phyloP scores from a whole-genome alignment of 2,888 invertebrate genomes.

The Carpatolechia fugitivella region DNA sequence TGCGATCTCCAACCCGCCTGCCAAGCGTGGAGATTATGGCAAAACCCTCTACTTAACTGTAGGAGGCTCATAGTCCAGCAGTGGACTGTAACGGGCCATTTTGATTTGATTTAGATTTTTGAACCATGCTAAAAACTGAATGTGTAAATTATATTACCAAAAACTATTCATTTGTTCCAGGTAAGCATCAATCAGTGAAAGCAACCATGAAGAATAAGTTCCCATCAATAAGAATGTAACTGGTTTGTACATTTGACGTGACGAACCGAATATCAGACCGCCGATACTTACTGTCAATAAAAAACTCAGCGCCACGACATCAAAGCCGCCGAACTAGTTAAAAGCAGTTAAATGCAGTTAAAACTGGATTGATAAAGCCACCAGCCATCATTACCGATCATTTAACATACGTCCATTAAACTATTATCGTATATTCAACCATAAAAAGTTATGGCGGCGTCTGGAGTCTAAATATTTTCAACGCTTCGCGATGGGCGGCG shows the following conservation, averaged over 20 bases:
- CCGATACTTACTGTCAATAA: conserved; percentile 36
- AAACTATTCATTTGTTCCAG: conserved; percentile 16
- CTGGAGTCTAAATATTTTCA: conserved; percentile 61
- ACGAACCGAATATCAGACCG: not conserved
- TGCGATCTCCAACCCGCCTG: too few species aligned
- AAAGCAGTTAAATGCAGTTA: conserved; percentile 25
- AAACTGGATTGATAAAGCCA: conserved; percentile 49
- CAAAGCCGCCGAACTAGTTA: conserved; percentile 42
- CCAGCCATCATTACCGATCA: conserved; percentile 36
- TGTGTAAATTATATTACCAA: not conserved
- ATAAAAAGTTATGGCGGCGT: conserved; percentile 61
- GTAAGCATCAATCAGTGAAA: not conserved
- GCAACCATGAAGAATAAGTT: not conserved
- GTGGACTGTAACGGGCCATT: too few species aligned
- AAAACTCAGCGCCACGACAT: conserved; percentile 38
- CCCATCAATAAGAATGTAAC: not conserved
- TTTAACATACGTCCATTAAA: conserved; percentile 51
- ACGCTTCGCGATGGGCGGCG: conserved; percentile 49
- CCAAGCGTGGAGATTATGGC: too few species aligned
- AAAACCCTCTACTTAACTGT: too few species aligned
- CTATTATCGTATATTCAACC: conserved; percentile 57
- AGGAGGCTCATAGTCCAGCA: too few species aligned
- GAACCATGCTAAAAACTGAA: too few species aligned
- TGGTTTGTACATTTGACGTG: conserved; percentile 7
- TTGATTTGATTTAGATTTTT: too few species aligned